Evolutionary conservation across 1,140 invertebrate species (phyloP).

Genomic region (Microplitis demolitor): DNA sequence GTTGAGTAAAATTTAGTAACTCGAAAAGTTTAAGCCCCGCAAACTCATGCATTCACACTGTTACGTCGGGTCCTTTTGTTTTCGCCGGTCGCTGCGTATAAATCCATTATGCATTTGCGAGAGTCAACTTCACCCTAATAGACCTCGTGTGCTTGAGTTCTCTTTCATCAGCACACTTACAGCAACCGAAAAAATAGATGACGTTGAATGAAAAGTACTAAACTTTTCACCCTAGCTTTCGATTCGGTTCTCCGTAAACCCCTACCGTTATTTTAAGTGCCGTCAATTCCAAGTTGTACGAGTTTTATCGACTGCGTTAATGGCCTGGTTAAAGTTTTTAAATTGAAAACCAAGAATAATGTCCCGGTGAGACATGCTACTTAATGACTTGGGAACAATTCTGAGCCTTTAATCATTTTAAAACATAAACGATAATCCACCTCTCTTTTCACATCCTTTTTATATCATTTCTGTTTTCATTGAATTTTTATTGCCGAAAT

Average conservation of each 20-base stretch:
- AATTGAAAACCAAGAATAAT: constrained; percentile 8
- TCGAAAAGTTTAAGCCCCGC: constrained; percentile 9
- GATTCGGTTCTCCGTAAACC: background rate
- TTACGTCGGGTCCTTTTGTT: background rate
- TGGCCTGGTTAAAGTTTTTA: background rate
- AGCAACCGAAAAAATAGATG: no score
- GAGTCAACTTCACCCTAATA: constrained; percentile 19
- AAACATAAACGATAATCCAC: background rate
- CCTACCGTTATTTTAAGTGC: background rate
- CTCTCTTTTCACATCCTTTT: no score
- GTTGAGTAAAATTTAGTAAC: constrained; percentile 11
- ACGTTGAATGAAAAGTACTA: background rate
- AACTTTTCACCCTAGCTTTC: background rate
- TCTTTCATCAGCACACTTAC: no score
- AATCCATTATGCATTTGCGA: constrained; percentile 29
- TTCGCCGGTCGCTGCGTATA: constrained; percentile 10
- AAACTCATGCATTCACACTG: background rate
- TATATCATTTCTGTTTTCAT: no score
- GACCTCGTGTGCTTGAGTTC: constrained; percentile 10
- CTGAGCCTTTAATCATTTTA: background rate
- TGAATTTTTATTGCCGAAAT: no score
- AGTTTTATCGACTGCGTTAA: constrained; percentile 16
- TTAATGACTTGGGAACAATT: background rate
- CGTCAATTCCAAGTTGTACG: constrained; percentile 8
- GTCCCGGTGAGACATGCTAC: background rate